Percentiles rank a stretch among this genome's conserved stretches.
These are phyloP conservation scores for Aphis craccivora DNA, from an alignment of 1,140 invertebrate species.

Conservation along the genomic window DNA sequence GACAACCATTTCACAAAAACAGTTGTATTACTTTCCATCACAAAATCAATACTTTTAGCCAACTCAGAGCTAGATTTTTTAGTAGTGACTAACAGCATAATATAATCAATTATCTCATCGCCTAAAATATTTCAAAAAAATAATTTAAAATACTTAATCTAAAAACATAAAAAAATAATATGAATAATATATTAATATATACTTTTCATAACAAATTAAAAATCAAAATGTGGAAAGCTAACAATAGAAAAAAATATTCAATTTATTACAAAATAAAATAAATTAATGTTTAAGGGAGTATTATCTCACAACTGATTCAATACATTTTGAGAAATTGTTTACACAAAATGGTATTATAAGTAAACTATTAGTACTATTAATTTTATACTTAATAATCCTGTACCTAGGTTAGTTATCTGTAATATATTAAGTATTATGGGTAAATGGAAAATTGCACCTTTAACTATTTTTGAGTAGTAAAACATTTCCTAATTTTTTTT, in stretches of 20 bases:
- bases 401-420: neutral
- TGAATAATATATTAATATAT: neutral
- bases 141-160: neutral
- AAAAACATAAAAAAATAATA: neutral
- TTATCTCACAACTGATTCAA: neutral
- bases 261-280: neutral
- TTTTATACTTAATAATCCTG: too few species aligned
- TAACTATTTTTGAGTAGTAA: too few species aligned
- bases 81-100: conserved; percentile 39
- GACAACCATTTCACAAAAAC: conserved; percentile 49
- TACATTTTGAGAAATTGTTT: neutral
- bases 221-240: neutral
- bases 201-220: neutral
- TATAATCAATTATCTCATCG: conserved; percentile 50
- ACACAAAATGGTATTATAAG: neutral
- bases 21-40: conserved; percentile 40
- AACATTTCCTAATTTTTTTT: too few species aligned
- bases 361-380: too few species aligned
- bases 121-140: conserved; percentile 12
- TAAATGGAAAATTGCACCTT: too few species aligned
- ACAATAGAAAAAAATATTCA: neutral
- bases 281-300: neutral
- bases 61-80: conserved; percentile 38
- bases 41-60: conserved; percentile 32
- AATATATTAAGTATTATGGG: neutral